These are phyloP conservation scores for Variabilichromis moorii DNA, from an alignment of 2,113 vertebrate species.

Conservation along the genomic window DNA sequence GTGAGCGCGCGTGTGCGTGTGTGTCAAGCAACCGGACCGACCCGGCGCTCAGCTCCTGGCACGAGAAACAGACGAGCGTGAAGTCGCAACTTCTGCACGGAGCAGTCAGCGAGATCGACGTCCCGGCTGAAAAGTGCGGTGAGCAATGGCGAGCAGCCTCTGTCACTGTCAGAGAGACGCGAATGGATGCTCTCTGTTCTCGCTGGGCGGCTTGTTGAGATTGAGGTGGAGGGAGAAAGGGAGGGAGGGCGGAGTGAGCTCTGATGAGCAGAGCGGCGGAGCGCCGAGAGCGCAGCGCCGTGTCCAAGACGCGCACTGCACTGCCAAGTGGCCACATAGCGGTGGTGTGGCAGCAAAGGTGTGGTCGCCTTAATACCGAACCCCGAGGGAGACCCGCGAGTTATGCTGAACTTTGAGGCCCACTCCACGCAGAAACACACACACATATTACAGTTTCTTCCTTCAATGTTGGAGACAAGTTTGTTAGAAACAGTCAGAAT, in stretches of 20 bases:
- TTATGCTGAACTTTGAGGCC: neutral
- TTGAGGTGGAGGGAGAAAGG: neutral
- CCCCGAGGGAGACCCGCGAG: neutral
- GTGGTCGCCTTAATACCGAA: neutral
- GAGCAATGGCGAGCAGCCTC: neutral
- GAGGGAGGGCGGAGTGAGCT: constrained; percentile 8
- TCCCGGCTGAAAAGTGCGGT: neutral
- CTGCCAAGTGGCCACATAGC: neutral
- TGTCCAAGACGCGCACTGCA: constrained; percentile 60
- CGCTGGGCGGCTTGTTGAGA: neutral
- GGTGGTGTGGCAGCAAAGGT: constrained; percentile 2
- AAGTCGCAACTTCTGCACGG: neutral
- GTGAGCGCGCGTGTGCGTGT: neutral
- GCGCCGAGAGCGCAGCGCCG: constrained; percentile 58
- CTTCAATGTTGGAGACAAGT: neutral
- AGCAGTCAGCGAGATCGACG: neutral
- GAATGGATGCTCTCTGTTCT: neutral
- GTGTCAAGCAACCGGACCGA: neutral
- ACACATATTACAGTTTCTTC: neutral
- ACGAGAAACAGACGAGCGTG: neutral
- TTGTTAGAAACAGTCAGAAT: neutral
- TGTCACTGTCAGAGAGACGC: neutral
- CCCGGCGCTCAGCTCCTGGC: neutral
- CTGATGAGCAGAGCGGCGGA: neutral
- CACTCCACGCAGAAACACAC: neutral